Base-by-base conservation (phyloP, 2,113 vertebrate genomes). In the Melanotaenia duboulayi region DNA sequence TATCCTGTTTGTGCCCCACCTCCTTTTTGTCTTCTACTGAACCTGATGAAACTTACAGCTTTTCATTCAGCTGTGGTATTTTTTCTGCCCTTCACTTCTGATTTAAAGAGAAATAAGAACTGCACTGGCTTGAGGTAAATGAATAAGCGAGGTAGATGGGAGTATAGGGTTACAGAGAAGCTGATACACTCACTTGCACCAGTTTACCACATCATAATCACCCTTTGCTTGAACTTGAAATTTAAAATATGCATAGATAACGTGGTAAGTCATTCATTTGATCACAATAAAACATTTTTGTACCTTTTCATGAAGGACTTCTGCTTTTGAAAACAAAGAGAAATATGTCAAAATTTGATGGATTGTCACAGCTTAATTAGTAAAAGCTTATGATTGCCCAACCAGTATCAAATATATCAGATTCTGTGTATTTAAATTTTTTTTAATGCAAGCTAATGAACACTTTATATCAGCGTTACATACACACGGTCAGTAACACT, bases 1-100 rank as follows among this genome's bases (percentile, higher is more conserved):
- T 86, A 78, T 86, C 76, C 28, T 7, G 42, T 58, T 83, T 74
- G 70, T 65, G 54, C 57, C 59, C 44, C 37, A 66, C 65, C 66
- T 49, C 55, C 25, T 44, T 32, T 40, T 74, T 44, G 35, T 51
- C 8, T 20, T 59, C 25, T 50, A 64, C 24, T 40, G 74, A 65
- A 85, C n/a, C 49, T 59, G 61, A 42, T 54, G 78, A 74, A 44
- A 24, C 46, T 65, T 8, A 22, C 4, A 23, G 50, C 57, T 28
- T 71, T 76, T 63, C 35, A 81, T 77, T 86, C 44, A 74, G 49
- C 44, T 52, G 9, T 19, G 49, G 19, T 55, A 61, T 48, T 28
- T 55, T 65, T 69, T 68, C 23, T 6, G 2, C 56, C 39, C 42
- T 69, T 65, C 59, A 65, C 60, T 62, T 67, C 23, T 40, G 69